These are phyloP conservation scores for Stichopus chloronotus DNA, from an alignment of 35 echinoderm and acorn worm species.

Conservation along the genomic window DNA sequence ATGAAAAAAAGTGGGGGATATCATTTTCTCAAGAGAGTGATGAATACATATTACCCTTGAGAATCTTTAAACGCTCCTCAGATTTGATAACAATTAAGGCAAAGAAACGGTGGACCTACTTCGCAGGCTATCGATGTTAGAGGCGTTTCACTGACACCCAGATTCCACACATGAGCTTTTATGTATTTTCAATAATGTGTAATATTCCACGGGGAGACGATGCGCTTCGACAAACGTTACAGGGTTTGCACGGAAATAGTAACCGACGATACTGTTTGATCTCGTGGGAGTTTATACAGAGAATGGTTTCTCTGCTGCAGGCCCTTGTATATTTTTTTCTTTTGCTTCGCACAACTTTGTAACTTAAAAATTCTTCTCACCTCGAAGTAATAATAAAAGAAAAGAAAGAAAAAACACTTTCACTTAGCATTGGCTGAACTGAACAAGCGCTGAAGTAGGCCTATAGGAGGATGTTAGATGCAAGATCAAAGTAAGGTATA, in stretches of 20 bases:
- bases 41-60: slow-evolving; percentile 42
- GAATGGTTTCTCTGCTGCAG: background rate
- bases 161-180: background rate
- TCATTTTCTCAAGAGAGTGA: slow-evolving; percentile 29
- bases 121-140: background rate
- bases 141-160: slow-evolving; percentile 15
- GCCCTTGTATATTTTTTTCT: background rate
- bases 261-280: background rate
- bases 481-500: no score
- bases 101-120: slow-evolving; percentile 24
- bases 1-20: no score
- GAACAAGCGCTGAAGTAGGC: no score
- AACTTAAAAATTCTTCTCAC: background rate
- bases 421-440: no score
- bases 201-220: background rate
- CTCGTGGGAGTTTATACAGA: background rate
- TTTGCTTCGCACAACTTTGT: background rate
- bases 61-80: slow-evolving; percentile 11
- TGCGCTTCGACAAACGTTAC: background rate
- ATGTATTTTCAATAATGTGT: slow-evolving; percentile 18
- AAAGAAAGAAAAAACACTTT: background rate
- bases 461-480: no score
- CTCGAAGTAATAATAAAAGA: background rate
- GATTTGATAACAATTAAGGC: slow-evolving; percentile 38
- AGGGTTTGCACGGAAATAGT: background rate